Evolutionary conservation across 2,113 vertebrate species (phyloP).

Genomic region (Monopterus albus): DNA sequence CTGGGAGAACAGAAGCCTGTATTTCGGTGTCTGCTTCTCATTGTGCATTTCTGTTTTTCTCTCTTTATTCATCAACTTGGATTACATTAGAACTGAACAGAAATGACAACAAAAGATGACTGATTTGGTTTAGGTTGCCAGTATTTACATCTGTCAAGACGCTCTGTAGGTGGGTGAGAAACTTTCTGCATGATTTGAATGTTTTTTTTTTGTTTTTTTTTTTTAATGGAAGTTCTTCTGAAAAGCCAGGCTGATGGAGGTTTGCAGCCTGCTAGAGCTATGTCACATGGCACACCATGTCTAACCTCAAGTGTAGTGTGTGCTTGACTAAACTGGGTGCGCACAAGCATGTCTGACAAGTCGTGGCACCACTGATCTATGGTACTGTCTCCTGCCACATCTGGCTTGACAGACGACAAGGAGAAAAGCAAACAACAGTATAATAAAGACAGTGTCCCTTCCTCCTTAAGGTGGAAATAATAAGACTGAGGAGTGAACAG

Average conservation of each 20-base stretch:
- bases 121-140: neutral
- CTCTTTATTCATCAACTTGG: neutral
- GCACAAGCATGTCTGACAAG: neutral
- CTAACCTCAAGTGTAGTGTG: too few species aligned
- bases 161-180: conserved; percentile 27
- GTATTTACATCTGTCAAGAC: conserved; percentile 30
- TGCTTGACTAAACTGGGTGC: neutral
- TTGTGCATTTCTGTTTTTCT: neutral
- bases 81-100: conserved; percentile 10
- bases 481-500: too few species aligned
- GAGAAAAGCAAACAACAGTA: neutral
- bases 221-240: neutral
- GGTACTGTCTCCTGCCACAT: neutral
- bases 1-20: neutral
- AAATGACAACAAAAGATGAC: neutral
- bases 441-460: too few species aligned
- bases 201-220: neutral
- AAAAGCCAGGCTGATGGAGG: neutral
- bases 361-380: neutral
- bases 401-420: neutral
- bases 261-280: neutral
- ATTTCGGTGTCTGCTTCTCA: conserved; percentile 1
- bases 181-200: conserved; percentile 14
- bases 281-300: neutral
- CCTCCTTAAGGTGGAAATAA: too few species aligned